A percentile compares a stretch with the other conserved stretches of the same genome.
These are phyloP conservation scores for Drosophila cognata DNA, from an alignment of 2,888 invertebrate species.

Conservation along the genomic window DNA sequence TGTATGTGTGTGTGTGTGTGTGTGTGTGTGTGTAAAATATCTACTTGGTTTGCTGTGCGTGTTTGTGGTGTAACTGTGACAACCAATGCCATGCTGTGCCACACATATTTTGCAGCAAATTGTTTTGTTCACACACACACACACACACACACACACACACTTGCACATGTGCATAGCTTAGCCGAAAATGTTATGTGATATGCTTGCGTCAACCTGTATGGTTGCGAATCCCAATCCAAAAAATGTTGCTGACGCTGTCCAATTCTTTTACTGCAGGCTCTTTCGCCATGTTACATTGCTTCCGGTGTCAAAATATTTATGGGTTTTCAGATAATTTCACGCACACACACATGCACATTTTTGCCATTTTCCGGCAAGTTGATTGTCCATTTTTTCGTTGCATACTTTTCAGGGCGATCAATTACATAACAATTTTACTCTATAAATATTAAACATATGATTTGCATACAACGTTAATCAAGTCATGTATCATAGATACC, in stretches of 20 bases:
- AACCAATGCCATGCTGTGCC: slow-evolving; percentile 37
- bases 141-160: slow-evolving; percentile 1
- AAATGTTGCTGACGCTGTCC: slow-evolving; percentile 62
- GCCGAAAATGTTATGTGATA: slow-evolving; percentile 24
- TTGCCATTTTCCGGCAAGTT: slow-evolving; percentile 58
- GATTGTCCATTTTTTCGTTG: slow-evolving; percentile 31
- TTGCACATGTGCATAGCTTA: slow-evolving; percentile 24
- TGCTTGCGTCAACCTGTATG: slow-evolving; percentile 45
- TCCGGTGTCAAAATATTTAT: slow-evolving; percentile 70
- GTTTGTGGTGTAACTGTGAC: slow-evolving; percentile 28
- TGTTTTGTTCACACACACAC: slow-evolving; percentile 38
- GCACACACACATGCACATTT: slow-evolving; percentile 7
- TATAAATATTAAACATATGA: slow-evolving; percentile 65
- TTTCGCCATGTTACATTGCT: background rate
- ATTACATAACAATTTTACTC: slow-evolving; percentile 71
- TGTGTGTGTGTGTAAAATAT: background rate
- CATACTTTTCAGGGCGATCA: slow-evolving; percentile 46
- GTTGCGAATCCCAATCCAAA: slow-evolving; percentile 38
- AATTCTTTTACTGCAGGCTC: slow-evolving; percentile 7
- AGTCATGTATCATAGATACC: background rate
- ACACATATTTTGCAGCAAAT: slow-evolving; percentile 60
- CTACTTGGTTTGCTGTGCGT: background rate
- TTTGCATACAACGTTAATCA: background rate
- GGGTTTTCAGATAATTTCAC: slow-evolving; percentile 36
- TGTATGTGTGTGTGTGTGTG: slow-evolving; percentile 4